These are phyloP conservation scores for Morone chrysops DNA, from an alignment of 2,113 vertebrate genomes.

Conservation along the genomic window DNA sequence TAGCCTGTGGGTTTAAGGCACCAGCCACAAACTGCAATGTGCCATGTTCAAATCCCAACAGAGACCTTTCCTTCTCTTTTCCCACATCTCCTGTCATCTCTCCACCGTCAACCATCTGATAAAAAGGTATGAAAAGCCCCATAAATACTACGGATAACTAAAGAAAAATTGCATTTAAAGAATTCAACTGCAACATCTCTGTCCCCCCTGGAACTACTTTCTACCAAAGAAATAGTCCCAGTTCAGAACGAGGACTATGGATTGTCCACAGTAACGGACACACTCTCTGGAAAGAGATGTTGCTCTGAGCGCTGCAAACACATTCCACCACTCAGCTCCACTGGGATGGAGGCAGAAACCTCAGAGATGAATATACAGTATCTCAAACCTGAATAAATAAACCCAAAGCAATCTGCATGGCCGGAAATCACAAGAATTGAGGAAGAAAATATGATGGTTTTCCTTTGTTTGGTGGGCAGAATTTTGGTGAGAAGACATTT, in stretches of 20 bases:
- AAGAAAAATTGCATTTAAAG: neutral
- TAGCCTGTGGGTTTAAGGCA: neutral
- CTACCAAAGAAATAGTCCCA: neutral
- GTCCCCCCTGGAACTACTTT: neutral
- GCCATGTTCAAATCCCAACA: neutral
- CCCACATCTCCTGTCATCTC: neutral
- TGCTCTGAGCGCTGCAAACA: neutral
- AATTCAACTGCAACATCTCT: neutral
- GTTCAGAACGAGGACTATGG: neutral
- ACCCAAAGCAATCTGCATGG: too few species aligned
- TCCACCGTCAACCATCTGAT: neutral
- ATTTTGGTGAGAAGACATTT: too few species aligned
- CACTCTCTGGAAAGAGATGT: too few species aligned
- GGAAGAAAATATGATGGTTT: too few species aligned
- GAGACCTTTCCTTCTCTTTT: neutral
- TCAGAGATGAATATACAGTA: neutral
- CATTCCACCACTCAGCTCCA: neutral
- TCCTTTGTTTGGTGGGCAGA: too few species aligned
- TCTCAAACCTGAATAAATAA: too few species aligned
- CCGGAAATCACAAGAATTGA: neutral
- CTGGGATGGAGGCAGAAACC: neutral
- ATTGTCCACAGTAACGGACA: neutral
- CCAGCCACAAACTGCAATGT: neutral
- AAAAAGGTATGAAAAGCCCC: neutral
- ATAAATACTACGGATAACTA: neutral